A percentile compares a stretch with the other conserved stretches of the same genome.
Evolutionary conservation across 2,888 invertebrate genomes (phyloP).

Genomic region (Parochlus steinenii): DNA sequence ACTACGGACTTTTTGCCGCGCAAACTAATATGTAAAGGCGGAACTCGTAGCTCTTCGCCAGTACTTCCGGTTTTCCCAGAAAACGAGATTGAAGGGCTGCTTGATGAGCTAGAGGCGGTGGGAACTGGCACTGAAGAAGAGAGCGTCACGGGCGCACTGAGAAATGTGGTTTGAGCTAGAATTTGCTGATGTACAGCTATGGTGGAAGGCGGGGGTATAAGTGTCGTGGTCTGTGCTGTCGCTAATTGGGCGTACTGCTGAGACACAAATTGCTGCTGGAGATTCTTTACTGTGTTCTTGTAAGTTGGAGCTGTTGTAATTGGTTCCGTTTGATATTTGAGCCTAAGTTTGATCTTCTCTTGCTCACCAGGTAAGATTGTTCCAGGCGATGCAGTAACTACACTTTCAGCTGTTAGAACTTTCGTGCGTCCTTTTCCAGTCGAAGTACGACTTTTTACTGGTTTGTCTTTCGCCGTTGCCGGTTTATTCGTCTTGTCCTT

Average conservation of each 20-base stretch:
- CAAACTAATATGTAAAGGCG: slow-evolving; percentile 75
- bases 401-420: too few relatives aligned
- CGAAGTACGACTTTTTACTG: too few relatives aligned
- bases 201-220: neutral
- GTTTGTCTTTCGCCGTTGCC: slow-evolving; percentile 5
- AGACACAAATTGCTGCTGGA: too few relatives aligned
- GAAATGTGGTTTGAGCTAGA: slow-evolving; percentile 7
- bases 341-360: slow-evolving; percentile 10
- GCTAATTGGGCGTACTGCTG: too few relatives aligned
- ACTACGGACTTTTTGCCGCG: slow-evolving; percentile 73
- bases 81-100: slow-evolving; percentile 11
- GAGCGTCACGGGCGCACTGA: slow-evolving; percentile 9
- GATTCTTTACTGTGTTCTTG: too few relatives aligned
- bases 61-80: slow-evolving; percentile 12
- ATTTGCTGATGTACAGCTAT: slow-evolving; percentile 10
- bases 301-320: slow-evolving; percentile 2
- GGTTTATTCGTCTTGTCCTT: slow-evolving; percentile 10
- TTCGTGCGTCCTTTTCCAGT: slow-evolving; percentile 2
- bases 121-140: too few relatives aligned
- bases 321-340: slow-evolving; percentile 10
- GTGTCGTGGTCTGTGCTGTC: too few relatives aligned
- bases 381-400: neutral
- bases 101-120: neutral
- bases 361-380: neutral
- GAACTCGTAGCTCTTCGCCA: slow-evolving; percentile 61